Evolutionary conservation across 2,797 vertebrate genomes (phyloP).

Genomic region (Helarctos malayanus): DNA sequence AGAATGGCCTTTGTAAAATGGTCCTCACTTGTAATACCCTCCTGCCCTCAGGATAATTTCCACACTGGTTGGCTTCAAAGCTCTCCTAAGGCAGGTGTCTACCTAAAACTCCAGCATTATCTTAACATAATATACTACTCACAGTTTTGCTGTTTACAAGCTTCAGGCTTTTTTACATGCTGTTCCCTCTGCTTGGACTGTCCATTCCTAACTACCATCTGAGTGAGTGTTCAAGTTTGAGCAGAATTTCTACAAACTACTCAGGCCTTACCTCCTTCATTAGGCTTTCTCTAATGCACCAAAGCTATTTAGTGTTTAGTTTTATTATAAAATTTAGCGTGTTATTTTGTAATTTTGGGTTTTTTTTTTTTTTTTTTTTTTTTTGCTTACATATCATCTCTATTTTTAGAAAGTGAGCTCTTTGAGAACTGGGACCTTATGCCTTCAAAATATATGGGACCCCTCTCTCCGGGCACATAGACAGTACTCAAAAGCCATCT

Average conservation of each 20-base stretch:
- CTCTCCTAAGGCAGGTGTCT: neutral
- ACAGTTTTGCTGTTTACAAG: neutral
- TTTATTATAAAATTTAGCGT: neutral
- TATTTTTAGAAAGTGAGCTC: neutral
- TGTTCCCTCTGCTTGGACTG: neutral
- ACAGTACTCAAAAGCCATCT: neutral
- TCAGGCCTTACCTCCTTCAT: neutral
- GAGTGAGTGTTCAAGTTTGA: neutral
- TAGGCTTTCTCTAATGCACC: slow-evolving; percentile 3
- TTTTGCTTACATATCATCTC: neutral
- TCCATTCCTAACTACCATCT: neutral
- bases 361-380: neutral
- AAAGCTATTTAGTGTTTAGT: neutral
- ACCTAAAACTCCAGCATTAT: neutral
- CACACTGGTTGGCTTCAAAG: neutral
- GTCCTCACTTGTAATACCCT: neutral
- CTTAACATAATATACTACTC: neutral
- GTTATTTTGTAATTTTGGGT: neutral
- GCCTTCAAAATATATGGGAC: slow-evolving; percentile 24
- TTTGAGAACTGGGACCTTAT: neutral
- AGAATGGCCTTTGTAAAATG: slow-evolving; percentile 27
- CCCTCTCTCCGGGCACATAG: neutral
- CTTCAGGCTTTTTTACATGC: neutral
- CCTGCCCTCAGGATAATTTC: neutral
- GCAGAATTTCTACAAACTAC: neutral